These are phyloP conservation scores for Entomobrya proxima DNA, from an alignment of 2,888 invertebrate genomes.

Conservation along the genomic window DNA sequence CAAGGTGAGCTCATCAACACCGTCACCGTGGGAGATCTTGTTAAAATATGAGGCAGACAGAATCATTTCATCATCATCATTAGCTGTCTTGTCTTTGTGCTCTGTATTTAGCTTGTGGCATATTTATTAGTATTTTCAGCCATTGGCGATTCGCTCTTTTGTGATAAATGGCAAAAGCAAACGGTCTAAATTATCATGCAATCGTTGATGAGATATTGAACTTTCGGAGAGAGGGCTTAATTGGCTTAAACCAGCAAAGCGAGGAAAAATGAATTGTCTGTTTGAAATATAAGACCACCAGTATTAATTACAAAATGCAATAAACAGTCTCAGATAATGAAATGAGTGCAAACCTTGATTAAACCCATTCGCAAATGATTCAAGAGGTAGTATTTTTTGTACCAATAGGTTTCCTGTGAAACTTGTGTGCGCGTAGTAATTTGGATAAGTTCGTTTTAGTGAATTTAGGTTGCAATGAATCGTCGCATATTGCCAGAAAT, in stretches of 20 bases:
- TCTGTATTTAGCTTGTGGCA: constrained; percentile 50
- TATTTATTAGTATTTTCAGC: constrained; percentile 51
- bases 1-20: constrained; percentile 64
- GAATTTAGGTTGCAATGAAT: no score
- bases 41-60: constrained; percentile 61
- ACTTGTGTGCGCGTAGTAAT: no score
- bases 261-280: constrained; percentile 9
- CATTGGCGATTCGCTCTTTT: constrained; percentile 57
- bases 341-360: constrained; percentile 17
- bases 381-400: neutral
- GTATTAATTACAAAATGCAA: constrained; percentile 22
- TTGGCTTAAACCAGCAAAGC: constrained; percentile 31
- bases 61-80: constrained; percentile 65
- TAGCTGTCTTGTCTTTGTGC: constrained; percentile 43
- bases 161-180: constrained; percentile 59
- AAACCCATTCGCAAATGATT: neutral
- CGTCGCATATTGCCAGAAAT: no score
- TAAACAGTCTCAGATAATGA: constrained; percentile 14
- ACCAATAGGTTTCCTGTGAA: no score
- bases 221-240: constrained; percentile 39
- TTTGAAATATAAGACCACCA: constrained; percentile 48
- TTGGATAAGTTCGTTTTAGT: no score
- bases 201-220: constrained; percentile 61
- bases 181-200: constrained; percentile 61
- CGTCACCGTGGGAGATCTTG: constrained; percentile 66